Percentiles rank a stretch among this genome's conserved stretches.
phyloP scores from a whole-genome alignment of 2,888 invertebrate genomes.

The Drosophila eohydei region DNA sequence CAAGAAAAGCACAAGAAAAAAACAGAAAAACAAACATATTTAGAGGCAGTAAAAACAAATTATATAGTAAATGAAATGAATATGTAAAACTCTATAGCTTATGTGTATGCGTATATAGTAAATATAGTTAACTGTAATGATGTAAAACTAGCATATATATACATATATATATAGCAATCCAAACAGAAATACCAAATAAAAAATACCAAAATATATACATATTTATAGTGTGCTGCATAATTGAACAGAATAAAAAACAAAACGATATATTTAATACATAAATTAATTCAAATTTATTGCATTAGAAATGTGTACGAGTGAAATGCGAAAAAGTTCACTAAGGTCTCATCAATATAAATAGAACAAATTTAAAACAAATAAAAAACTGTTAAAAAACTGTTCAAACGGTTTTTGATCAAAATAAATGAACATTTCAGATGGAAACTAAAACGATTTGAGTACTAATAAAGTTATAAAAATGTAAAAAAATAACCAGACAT shows the following conservation, averaged over 20 bases:
- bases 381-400: slow-evolving; percentile 30
- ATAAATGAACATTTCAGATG: slow-evolving; percentile 46
- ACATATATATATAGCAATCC: slow-evolving; percentile 51
- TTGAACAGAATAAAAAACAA: slow-evolving; percentile 36
- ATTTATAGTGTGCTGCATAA: slow-evolving; percentile 69
- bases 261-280: slow-evolving; percentile 53
- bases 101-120: slow-evolving; percentile 50
- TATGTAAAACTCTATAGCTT: slow-evolving; percentile 59
- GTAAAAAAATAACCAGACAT: slow-evolving; percentile 36
- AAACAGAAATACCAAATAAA: slow-evolving; percentile 20
- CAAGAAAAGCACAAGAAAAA: slow-evolving; percentile 23
- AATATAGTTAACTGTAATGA: slow-evolving; percentile 69
- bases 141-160: slow-evolving; percentile 66
- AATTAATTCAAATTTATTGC: slow-evolving; percentile 65
- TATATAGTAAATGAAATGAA: slow-evolving; percentile 46
- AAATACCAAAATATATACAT: slow-evolving; percentile 36
- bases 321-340: slow-evolving; percentile 37
- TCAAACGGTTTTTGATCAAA: slow-evolving; percentile 36
- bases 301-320: slow-evolving; percentile 65
- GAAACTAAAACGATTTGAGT: slow-evolving; percentile 64
- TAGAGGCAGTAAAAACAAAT: slow-evolving; percentile 43
- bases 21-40: slow-evolving; percentile 46
- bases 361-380: slow-evolving; percentile 39
- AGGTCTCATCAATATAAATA: slow-evolving; percentile 42
- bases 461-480: slow-evolving; percentile 76